These are phyloP conservation scores for Cephonodes hylas DNA, from an alignment of 2,888 invertebrate species.

Conservation along the genomic window DNA sequence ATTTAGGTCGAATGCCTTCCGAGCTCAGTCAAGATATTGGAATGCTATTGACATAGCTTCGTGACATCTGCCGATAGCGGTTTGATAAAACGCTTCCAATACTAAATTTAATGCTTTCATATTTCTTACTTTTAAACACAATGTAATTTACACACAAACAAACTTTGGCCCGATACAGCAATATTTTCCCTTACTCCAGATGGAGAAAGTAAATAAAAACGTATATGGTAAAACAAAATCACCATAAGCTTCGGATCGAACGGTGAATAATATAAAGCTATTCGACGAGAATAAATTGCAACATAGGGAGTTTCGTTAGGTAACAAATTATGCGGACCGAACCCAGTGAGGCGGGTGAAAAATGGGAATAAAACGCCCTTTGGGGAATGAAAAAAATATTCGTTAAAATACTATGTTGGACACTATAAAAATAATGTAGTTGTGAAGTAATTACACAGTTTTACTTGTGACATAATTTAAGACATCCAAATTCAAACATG, in stretches of 20 bases:
- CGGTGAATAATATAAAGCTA: conserved; percentile 22
- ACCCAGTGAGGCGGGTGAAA: conserved; percentile 35
- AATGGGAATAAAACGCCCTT: conserved; percentile 34
- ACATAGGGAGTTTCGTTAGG: conserved; percentile 41
- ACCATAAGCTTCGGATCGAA: conserved; percentile 27
- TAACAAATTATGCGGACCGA: conserved; percentile 50
- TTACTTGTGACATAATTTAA: neutral
- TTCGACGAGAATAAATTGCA: conserved; percentile 49
- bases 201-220: neutral
- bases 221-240: conserved; percentile 20
- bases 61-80: conserved; percentile 26
- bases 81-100: neutral
- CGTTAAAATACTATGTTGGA: conserved; percentile 16
- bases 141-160: neutral
- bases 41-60: conserved; percentile 56
- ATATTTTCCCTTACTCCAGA: neutral
- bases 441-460: neutral
- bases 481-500: neutral
- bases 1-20: conserved; percentile 64
- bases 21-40: conserved; percentile 45
- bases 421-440: neutral
- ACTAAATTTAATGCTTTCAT: neutral
- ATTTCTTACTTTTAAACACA: neutral
- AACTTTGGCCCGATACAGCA: neutral
- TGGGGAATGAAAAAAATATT: conserved; percentile 29